Evolutionary conservation across 2,888 invertebrate genomes (phyloP).

Genomic region (Sphaeridia pumilis): DNA sequence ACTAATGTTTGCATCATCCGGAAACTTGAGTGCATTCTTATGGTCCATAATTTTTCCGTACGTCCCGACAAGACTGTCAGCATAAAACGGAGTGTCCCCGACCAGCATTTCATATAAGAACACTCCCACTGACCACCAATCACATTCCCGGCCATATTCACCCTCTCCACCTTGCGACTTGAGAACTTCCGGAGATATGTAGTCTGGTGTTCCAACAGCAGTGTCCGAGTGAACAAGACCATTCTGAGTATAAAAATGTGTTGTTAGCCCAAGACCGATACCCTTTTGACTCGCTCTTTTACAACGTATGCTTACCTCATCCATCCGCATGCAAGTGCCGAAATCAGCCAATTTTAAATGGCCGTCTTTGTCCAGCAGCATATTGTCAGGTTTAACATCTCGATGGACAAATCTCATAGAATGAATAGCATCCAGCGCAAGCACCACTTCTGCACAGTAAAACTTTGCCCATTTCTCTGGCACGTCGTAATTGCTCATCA

Average conservation of each 20-base stretch:
- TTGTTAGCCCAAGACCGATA: too few species aligned
- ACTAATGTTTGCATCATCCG: constrained; percentile 82
- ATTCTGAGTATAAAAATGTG: constrained; percentile 51
- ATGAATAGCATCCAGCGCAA: constrained; percentile 95
- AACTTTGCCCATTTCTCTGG: constrained; percentile 94
- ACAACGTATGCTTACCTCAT: constrained; percentile 52
- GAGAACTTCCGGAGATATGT: constrained; percentile 96
- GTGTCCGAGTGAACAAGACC: constrained; percentile 92
- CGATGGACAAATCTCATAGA: constrained; percentile 82
- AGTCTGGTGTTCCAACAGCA: constrained; percentile 98
- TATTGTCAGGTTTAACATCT: constrained; percentile 98
- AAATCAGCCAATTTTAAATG: constrained; percentile 99
- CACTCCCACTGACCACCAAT: constrained; percentile 95
- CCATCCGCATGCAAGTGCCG: constrained; percentile 99
- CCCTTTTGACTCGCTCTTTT: too few species aligned
- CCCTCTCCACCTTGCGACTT: constrained; percentile 88
- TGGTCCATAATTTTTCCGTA: constrained; percentile 99
- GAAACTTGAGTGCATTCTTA: constrained; percentile 87
- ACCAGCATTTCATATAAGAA: constrained; percentile 98
- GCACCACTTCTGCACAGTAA: constrained; percentile 94
- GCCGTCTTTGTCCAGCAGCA: constrained; percentile 87
- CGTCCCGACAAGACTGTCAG: constrained; percentile 94
- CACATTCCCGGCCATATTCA: constrained; percentile 93
- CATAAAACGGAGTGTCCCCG: constrained; percentile 97
- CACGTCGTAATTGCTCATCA: constrained; percentile 97